Evolutionary conservation across 1,140 invertebrate genomes (phyloP).

Genomic region (Harlomillsia oculata): DNA sequence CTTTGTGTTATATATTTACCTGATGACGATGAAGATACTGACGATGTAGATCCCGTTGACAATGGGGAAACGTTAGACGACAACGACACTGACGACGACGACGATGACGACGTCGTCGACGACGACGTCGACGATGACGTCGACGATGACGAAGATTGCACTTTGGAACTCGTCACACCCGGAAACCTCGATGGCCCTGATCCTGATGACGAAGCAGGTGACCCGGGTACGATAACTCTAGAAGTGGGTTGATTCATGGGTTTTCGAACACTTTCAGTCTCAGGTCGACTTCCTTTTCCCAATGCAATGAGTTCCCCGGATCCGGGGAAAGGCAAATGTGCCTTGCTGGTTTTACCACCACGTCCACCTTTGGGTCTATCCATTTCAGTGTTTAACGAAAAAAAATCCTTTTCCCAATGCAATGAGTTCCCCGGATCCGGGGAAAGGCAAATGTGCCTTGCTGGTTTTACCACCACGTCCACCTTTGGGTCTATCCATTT

Average conservation of each 20-base stretch:
- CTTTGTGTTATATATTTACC: too few relatives aligned
- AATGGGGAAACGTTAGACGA: too few relatives aligned
- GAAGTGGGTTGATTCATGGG: not conserved
- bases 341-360: conserved; percentile 15
- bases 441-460: conserved; percentile 22
- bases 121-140: too few relatives aligned
- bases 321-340: conserved; percentile 20
- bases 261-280: conserved; percentile 3
- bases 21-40: too few relatives aligned
- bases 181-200: not conserved
- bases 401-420: conserved; percentile 25
- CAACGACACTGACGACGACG: too few relatives aligned
- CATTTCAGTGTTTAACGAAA: not conserved
- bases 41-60: too few relatives aligned
- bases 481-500: conserved; percentile 17
- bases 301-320: conserved; percentile 27
- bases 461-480: conserved; percentile 8
- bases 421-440: conserved; percentile 23
- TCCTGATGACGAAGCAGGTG: not conserved
- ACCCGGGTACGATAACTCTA: not conserved
- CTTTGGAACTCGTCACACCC: not conserved
- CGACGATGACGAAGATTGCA: too few relatives aligned
- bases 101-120: too few relatives aligned
- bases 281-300: conserved; percentile 12
- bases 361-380: conserved; percentile 5